Evolutionary conservation across 1,140 invertebrate species (phyloP).

Genomic region (Brachionus koreanus): DNA sequence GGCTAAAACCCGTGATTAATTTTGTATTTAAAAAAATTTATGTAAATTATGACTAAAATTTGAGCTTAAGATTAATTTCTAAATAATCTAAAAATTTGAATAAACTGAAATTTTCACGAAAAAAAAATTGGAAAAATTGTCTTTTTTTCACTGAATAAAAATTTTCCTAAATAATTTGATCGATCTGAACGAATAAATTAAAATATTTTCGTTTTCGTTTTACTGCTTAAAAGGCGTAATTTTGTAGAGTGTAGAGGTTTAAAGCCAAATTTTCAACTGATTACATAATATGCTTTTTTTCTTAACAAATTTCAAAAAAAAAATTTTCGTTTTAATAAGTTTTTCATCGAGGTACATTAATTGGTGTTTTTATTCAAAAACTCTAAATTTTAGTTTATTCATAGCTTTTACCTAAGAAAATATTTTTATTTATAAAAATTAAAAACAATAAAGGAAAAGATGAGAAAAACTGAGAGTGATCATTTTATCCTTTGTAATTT

Average conservation of each 20-base stretch:
- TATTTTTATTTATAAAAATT: background rate
- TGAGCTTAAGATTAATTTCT: background rate
- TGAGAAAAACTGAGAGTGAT: background rate
- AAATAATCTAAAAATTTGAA: background rate
- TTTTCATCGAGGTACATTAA: background rate
- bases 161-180: background rate
- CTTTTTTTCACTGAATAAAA: background rate
- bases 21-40: background rate
- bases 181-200: background rate
- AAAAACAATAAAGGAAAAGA: background rate
- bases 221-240: background rate
- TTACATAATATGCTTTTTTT: background rate
- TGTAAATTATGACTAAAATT: background rate
- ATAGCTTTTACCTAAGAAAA: background rate
- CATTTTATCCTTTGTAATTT: background rate
- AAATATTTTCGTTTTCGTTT: background rate
- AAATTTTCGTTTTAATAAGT: background rate
- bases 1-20: background rate
- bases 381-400: background rate
- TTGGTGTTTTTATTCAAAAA: background rate
- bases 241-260: background rate
- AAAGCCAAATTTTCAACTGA: background rate
- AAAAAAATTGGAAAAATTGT: background rate
- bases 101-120: background rate
- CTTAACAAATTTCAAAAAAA: background rate